phyloP scores from a whole-genome alignment of 2,113 vertebrate species.

The Sander lucioperca region DNA sequence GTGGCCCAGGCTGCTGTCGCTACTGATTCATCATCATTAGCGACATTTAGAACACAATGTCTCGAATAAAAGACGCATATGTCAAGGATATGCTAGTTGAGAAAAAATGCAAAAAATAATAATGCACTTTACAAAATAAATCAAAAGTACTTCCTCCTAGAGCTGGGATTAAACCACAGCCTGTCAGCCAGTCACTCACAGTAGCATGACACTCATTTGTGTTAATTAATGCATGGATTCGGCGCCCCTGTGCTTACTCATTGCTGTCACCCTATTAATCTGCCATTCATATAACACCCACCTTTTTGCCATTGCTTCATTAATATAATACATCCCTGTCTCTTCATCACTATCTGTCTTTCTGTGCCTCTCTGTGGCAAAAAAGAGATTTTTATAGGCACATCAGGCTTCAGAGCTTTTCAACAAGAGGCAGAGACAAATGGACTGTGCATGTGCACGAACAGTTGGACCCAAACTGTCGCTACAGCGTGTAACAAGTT shows the following conservation, averaged over 20 bases:
- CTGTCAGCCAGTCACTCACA: conserved; percentile 54
- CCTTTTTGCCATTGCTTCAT: conserved; percentile 65
- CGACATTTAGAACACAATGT: conserved; percentile 66
- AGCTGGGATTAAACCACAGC: conserved; percentile 54
- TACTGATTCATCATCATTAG: conserved; percentile 82
- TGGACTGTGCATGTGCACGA: conserved; percentile 70
- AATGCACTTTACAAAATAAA: conserved; percentile 51
- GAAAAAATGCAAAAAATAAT: conserved; percentile 33
- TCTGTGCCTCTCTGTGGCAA: conserved; percentile 28
- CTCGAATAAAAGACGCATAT: conserved; percentile 55
- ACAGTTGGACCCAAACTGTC: conserved; percentile 70
- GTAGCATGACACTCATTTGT: conserved; percentile 57
- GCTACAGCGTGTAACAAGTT: conserved; percentile 47
- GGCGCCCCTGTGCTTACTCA: conserved; percentile 49
- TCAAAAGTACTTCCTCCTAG: conserved; percentile 41
- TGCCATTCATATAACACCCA: conserved; percentile 59
- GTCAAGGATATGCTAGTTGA: conserved; percentile 45
- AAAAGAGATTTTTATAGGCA: conserved; percentile 46
- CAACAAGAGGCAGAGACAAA: conserved; percentile 68
- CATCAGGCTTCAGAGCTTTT: conserved; percentile 59
- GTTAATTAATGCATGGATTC: conserved; percentile 74
- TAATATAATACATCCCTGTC: conserved; percentile 64
- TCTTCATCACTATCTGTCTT: conserved; percentile 25
- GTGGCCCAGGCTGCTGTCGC: conserved; percentile 71
- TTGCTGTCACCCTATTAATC: conserved; percentile 56